These are phyloP conservation scores for Oryzias sinensis DNA, from an alignment of 2,797 vertebrate species.

Conservation along the genomic window DNA sequence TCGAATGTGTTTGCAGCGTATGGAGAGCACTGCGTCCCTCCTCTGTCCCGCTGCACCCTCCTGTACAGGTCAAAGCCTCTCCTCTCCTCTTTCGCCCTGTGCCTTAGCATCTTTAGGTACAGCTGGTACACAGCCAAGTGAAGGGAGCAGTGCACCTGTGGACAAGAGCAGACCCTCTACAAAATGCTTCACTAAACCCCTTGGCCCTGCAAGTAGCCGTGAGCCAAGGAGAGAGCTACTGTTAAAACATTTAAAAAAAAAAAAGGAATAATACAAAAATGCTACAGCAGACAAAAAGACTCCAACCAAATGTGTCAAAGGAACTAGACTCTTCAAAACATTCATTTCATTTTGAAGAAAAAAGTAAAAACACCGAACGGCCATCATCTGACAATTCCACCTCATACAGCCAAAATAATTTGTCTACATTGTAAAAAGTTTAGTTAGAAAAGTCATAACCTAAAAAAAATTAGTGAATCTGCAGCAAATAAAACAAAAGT, in stretches of 20 bases:
- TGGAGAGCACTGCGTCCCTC: conserved; percentile 60
- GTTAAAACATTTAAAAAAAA: too few relatives aligned
- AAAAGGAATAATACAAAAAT: too few relatives aligned
- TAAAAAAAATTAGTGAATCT: conserved; percentile 45
- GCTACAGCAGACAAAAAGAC: too few relatives aligned
- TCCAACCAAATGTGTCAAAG: conserved; percentile 28
- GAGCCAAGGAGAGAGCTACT: conserved; percentile 22
- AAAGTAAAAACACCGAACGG: conserved; percentile 35
- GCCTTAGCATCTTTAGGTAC: conserved; percentile 61
- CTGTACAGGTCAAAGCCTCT: conserved; percentile 56
- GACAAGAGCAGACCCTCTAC: conserved; percentile 62
- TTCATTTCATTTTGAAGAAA: conserved; percentile 52
- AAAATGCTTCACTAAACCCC: conserved; percentile 64
- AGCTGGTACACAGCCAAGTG: conserved; percentile 72
- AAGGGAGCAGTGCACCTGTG: conserved; percentile 78
- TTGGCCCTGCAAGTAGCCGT: conserved; percentile 34
- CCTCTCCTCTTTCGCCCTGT: conserved; percentile 47
- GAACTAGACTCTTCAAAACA: conserved; percentile 36
- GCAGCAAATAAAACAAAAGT: conserved; percentile 44
- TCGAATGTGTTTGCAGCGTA: conserved; percentile 54
- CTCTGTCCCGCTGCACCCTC: conserved; percentile 59
- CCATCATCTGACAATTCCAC: conserved; percentile 48
- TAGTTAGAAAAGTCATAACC: conserved; percentile 51
- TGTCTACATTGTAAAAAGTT: conserved; percentile 35
- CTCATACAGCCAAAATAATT: conserved; percentile 43